Base-by-base conservation (phyloP, 2,113 vertebrate genomes). In the mouse (Mus musculus) region DNA sequence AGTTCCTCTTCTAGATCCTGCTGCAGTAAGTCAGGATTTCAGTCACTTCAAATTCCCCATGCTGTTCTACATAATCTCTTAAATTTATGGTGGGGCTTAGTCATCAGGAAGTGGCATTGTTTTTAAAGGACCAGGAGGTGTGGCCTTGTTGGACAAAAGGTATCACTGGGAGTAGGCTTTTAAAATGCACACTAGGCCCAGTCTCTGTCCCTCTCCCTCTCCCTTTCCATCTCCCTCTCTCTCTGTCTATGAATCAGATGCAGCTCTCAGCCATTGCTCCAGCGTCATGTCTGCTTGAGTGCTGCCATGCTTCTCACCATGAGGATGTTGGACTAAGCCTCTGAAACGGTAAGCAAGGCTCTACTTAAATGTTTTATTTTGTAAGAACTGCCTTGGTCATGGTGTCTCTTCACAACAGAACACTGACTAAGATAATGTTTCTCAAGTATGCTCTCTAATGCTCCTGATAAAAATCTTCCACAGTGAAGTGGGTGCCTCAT, bases 151-250 rank as follows among this genome's bases (percentile, higher is more conserved):
- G 76, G 42, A 33, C 16, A 22, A 52, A 52, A 28, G 28, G 12
- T 49, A 14, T 77, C 75, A 49, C 75, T 52, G 28, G 76, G 7
- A 13, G 28, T 78, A 14, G 16, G 28, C 46, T 78, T 52, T 52
- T 24, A 78, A 78, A 52, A 13, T 14, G 13, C 6, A 49, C 46
- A 49, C 26, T 26, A 77, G 75, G 13, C 26, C 75, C 46, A 49
- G 13, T 49, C 12, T 77, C 24, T 75, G 9, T 10, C 65, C 13
- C 30, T 14, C 30, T 69, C 14, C 3, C 33, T 6, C 30, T 33
- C 13, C 5, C 13, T 14, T 5, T 12, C 30, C 6, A 5, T 9
- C 13, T 4, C 13, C 13, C 8, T 42, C 73, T 6, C 22, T 14
- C 75, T 28, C 42, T 46, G 20, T 24, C 73, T 46, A 30, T 77